phyloP scores from a whole-genome alignment of 2,888 invertebrate species.

The Leptinotarsa haldemani region DNA sequence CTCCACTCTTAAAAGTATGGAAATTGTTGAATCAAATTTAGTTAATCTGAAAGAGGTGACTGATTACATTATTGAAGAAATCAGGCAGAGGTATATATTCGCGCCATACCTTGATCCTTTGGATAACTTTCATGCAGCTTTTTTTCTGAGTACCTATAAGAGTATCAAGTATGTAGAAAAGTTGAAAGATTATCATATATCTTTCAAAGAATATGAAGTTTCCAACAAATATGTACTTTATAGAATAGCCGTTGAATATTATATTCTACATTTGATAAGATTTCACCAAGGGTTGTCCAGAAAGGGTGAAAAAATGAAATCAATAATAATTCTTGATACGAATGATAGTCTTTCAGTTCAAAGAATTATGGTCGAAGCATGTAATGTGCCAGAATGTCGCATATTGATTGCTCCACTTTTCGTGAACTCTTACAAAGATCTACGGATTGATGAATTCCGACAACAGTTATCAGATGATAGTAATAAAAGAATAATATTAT shows the following conservation, averaged over 20 bases:
- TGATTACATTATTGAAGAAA: background rate
- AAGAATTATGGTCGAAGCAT: conserved; percentile 1
- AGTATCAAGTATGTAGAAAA: conserved; percentile 12
- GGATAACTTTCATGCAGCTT: background rate
- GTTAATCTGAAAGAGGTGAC: background rate
- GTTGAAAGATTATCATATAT: conserved; percentile 7
- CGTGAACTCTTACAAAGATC: background rate
- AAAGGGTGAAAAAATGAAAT: background rate
- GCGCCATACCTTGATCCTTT: background rate
- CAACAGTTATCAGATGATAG: background rate
- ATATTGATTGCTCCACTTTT: background rate
- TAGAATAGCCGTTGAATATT: background rate
- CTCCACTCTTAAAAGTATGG: background rate
- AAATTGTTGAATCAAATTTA: background rate
- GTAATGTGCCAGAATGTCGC: background rate
- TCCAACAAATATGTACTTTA: background rate
- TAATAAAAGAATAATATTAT: background rate
- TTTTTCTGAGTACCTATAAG: background rate
- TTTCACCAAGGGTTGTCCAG: background rate
- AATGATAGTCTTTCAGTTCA: conserved; percentile 22
- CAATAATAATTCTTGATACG: background rate
- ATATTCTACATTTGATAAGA: background rate
- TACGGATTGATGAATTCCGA: background rate
- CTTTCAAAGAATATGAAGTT: background rate
- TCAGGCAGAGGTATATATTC: background rate